phyloP scores from a whole-genome alignment of 2,888 invertebrate genomes.

The Microctonus aethiopoides region DNA sequence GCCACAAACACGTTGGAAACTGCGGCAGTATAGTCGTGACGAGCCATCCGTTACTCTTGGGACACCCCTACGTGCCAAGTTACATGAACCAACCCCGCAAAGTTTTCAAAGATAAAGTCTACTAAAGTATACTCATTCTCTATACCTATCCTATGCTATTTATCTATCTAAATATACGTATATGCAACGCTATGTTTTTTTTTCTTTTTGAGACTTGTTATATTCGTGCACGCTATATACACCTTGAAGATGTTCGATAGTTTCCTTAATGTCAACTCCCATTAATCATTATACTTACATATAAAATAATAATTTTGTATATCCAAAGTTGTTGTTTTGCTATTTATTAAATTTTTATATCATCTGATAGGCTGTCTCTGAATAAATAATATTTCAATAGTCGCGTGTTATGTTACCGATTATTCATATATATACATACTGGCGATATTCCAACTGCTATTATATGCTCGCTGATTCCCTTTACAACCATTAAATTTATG shows the following conservation, averaged over 20 bases:
- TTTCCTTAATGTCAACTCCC: not conserved
- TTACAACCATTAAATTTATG: conserved; percentile 1
- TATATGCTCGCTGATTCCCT: conserved; percentile 3
- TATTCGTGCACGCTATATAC: not conserved
- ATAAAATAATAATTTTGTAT: not conserved
- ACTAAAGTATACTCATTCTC: not conserved
- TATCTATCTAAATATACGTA: not conserved
- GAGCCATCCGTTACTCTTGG: conserved; percentile 28
- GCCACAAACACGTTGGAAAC: conserved; percentile 24
- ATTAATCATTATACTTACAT: conserved; percentile 3
- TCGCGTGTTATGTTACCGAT: not conserved
- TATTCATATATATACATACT: not conserved
- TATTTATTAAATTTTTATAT: not conserved
- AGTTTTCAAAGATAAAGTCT: conserved; percentile 12
- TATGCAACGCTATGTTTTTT: not conserved
- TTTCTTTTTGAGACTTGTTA: not conserved
- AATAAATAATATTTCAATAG: not conserved
- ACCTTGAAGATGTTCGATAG: not conserved
- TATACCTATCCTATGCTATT: not conserved
- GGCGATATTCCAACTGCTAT: conserved; percentile 1
- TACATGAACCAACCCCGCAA: conserved; percentile 16
- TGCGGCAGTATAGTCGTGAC: conserved; percentile 8
- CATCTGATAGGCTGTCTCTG: not conserved
- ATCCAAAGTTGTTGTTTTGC: conserved; percentile 1
- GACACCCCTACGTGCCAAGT: conserved; percentile 25